These are phyloP conservation scores for Malaclemys terrapin DNA, from an alignment of 2,113 vertebrate genomes.

Conservation along the genomic window DNA sequence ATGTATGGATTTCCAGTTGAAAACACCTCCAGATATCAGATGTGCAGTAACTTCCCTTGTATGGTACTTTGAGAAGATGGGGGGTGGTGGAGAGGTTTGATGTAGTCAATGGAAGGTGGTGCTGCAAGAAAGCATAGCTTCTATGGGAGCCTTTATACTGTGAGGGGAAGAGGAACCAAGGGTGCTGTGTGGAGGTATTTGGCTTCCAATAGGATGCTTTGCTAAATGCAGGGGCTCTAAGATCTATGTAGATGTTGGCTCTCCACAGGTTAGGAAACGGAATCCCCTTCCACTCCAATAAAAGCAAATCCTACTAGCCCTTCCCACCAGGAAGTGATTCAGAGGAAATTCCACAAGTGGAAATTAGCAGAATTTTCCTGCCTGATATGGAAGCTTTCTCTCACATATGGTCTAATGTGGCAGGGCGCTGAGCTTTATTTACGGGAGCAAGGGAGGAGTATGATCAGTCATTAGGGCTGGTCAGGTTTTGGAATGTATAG, in stretches of 20 bases:
- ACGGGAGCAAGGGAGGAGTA: neutral
- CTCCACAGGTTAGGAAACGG: accelerated
- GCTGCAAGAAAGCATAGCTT: accelerated
- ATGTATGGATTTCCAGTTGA: neutral
- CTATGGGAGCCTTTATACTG: neutral
- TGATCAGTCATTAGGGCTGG: neutral
- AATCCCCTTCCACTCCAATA: neutral
- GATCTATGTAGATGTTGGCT: neutral
- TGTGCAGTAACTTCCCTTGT: accelerated
- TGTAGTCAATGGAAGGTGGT: neutral
- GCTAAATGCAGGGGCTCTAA: neutral
- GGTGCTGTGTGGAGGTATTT: neutral
- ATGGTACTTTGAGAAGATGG: neutral
- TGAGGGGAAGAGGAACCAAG: neutral
- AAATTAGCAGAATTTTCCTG: neutral
- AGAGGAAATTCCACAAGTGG: neutral
- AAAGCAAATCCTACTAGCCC: neutral
- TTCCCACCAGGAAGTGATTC: neutral
- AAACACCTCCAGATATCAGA: neutral
- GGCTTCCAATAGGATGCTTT: neutral
- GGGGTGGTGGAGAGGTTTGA: neutral
- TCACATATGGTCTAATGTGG: neutral
- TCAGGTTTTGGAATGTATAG: neutral
- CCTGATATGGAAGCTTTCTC: neutral
- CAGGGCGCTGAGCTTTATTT: neutral